Evolutionary conservation across 2,113 vertebrate genomes (phyloP).

Genomic region (Uria aalge): DNA sequence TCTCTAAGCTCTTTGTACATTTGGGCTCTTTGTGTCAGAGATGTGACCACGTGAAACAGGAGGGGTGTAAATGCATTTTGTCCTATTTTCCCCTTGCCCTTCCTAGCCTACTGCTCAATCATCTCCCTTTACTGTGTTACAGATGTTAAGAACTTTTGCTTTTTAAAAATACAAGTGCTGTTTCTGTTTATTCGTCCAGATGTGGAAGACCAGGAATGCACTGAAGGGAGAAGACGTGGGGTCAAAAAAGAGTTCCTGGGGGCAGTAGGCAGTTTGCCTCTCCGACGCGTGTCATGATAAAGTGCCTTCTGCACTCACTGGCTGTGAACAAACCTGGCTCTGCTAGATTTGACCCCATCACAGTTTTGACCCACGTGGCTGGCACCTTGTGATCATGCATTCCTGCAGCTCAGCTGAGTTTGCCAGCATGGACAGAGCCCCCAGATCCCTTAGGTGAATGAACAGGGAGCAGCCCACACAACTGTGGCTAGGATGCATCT

Average conservation of each 20-base stretch:
- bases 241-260: background rate
- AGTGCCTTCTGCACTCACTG: background rate
- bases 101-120: background rate
- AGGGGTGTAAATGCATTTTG: background rate
- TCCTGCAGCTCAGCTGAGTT: background rate
- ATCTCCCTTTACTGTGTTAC: background rate
- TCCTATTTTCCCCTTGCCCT: background rate
- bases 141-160: background rate
- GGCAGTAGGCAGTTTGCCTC: background rate
- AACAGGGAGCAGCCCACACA: background rate
- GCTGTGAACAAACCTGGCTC: background rate
- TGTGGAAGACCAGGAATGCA: background rate
- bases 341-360: background rate
- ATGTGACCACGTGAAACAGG: background rate
- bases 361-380: background rate
- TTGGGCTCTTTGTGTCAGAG: background rate
- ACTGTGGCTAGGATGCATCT: background rate
- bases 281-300: accelerated
- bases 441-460: background rate
- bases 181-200: background rate
- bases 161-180: background rate
- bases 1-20: background rate
- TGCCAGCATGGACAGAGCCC: background rate
- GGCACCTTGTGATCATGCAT: background rate
- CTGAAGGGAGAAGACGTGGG: background rate